Percentiles rank a stretch among this genome's conserved stretches.
Evolutionary conservation across 2,113 vertebrate species (phyloP).

Genomic region (Arizona elegans): DNA sequence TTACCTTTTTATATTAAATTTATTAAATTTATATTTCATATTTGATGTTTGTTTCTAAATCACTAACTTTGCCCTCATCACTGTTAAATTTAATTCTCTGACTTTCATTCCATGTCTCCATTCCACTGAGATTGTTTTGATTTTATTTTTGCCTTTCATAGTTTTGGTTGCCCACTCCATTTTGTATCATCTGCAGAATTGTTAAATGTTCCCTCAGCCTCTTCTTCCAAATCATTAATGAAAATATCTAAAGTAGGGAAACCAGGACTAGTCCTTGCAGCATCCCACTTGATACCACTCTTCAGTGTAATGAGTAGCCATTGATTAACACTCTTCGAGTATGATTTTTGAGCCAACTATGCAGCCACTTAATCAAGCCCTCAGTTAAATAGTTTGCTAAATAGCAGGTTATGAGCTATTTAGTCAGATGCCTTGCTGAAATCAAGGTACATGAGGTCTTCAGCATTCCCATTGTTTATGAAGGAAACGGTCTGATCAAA

Average conservation of each 20-base stretch:
- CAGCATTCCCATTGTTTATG: neutral
- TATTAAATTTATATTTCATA: neutral
- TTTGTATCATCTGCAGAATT: neutral
- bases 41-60: neutral
- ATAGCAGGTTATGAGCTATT: neutral
- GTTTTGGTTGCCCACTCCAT: neutral
- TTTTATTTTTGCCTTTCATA: neutral
- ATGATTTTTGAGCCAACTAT: neutral
- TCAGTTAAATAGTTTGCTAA: neutral
- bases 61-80: neutral
- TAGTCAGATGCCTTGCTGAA: neutral
- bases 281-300: neutral
- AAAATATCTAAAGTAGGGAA: neutral
- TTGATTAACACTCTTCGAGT: neutral
- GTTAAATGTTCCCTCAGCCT: neutral
- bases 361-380: neutral
- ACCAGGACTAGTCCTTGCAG: neutral
- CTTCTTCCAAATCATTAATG: neutral
- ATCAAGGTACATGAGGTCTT: neutral
- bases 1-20: neutral
- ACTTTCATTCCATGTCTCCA: neutral
- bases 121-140: neutral
- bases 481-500: neutral
- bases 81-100: neutral
- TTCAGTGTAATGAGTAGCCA: neutral